phyloP scores from a whole-genome alignment of 2,113 vertebrate genomes.

The Austrofundulus limnaeus region DNA sequence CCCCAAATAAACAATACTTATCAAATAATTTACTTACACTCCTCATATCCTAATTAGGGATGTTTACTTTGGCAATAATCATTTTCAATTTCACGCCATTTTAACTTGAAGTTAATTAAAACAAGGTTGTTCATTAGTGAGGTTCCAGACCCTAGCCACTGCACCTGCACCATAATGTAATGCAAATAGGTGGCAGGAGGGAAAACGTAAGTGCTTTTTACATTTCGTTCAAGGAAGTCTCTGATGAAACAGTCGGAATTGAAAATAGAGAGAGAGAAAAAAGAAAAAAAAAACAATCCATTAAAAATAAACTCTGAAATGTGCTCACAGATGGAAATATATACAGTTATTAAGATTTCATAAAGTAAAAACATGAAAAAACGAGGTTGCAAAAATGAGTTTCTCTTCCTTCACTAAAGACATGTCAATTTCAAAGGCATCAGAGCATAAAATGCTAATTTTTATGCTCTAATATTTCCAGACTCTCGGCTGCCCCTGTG shows the following conservation, averaged over 20 bases:
- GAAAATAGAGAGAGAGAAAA: too few relatives aligned
- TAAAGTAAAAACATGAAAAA: neutral
- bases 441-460: constrained; percentile 26
- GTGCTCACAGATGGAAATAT: constrained; percentile 27
- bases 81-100: constrained; percentile 84
- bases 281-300: constrained; percentile 43
- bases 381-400: neutral
- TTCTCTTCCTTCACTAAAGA: constrained; percentile 18
- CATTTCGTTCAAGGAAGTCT: constrained; percentile 49
- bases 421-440: constrained; percentile 10
- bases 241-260: constrained; percentile 31
- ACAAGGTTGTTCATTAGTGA: constrained; percentile 76
- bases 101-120: constrained; percentile 85
- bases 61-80: constrained; percentile 82
- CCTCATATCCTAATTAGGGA: constrained; percentile 80
- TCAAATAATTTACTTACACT: constrained; percentile 76
- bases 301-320: constrained; percentile 20
- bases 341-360: constrained; percentile 10
- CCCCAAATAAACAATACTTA: constrained; percentile 76
- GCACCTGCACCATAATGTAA: constrained; percentile 71
- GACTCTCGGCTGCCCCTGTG: constrained; percentile 6
- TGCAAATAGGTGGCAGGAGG: constrained; percentile 62
- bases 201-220: constrained; percentile 50
- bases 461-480: constrained; percentile 13
- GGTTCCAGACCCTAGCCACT: constrained; percentile 62